Percentiles rank a stretch among this genome's conserved stretches.
phyloP scores from a whole-genome alignment of 2,797 vertebrate species.

The Thripadectes ignobilis region DNA sequence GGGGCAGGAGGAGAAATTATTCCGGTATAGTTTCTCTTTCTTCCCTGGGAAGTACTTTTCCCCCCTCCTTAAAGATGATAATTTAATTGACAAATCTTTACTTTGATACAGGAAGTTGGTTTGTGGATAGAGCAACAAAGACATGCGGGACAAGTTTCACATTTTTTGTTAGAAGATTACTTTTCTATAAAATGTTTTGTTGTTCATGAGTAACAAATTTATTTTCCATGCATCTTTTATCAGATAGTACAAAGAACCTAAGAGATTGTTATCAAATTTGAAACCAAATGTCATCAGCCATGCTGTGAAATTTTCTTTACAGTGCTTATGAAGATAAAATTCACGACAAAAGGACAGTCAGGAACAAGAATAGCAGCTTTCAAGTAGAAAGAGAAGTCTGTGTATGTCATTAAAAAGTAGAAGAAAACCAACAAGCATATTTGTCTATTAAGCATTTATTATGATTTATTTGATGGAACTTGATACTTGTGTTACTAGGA shows the following conservation, averaged over 20 bases:
- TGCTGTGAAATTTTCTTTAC: background rate
- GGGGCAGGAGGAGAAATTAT: accelerated
- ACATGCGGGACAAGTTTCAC: background rate
- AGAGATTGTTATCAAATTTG: background rate
- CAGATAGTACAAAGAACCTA: background rate
- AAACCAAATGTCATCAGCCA: background rate
- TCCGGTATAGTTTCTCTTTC: background rate
- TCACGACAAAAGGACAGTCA: background rate
- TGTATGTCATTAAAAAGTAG: background rate
- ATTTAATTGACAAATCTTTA: background rate
- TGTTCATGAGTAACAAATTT: background rate
- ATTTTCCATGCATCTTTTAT: background rate
- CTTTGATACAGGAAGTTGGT: background rate
- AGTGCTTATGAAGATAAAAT: background rate
- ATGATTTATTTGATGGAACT: background rate
- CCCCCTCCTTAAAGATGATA: background rate
- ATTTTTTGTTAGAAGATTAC: background rate
- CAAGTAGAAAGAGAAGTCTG: background rate
- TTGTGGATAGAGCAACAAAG: background rate
- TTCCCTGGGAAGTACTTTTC: background rate
- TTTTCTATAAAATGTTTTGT: background rate
- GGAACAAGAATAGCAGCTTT: background rate
- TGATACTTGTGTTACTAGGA: background rate
- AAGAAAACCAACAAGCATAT: background rate
- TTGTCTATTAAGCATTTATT: background rate